Evolutionary conservation across 2,113 vertebrate genomes (phyloP).

Genomic region (Amphiprion percula): DNA sequence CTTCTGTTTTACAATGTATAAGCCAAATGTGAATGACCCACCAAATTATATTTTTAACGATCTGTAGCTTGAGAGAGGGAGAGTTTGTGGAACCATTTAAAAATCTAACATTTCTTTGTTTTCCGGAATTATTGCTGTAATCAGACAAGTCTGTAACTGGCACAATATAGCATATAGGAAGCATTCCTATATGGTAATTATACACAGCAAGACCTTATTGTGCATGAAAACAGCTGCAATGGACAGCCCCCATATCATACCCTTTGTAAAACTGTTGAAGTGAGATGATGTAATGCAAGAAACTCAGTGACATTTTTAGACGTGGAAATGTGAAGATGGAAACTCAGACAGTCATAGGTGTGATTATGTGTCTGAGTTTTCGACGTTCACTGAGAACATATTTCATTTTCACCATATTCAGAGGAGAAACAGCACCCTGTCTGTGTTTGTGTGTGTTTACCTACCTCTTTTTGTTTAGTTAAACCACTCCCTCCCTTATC

Average conservation of each 20-base stretch:
- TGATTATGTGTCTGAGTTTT: constrained; percentile 10
- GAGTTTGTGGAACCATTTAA: background rate
- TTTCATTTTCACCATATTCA: background rate
- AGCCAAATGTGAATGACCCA: background rate
- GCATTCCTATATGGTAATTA: constrained; percentile 1
- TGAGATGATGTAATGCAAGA: constrained; percentile 18
- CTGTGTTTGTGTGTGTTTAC: background rate
- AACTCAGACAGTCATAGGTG: background rate
- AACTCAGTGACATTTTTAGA: constrained; percentile 25
- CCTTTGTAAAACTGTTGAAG: constrained; percentile 19
- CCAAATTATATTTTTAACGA: background rate
- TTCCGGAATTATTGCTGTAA: background rate
- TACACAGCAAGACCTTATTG: background rate
- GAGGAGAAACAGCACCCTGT: background rate
- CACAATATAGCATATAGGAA: background rate
- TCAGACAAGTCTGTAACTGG: background rate
- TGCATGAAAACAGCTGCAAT: background rate
- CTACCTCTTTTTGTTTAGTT: constrained; percentile 12
- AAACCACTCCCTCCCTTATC: constrained; percentile 14
- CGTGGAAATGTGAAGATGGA: background rate
- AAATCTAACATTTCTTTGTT: background rate
- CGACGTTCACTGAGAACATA: background rate
- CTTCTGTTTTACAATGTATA: no score
- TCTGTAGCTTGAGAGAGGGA: background rate
- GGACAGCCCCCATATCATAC: background rate